A percentile compares a stretch with the other conserved stretches of the same genome.
Conservation (phyloP, 2,888 invertebrate species). For the Notodromas monacha region DNA sequence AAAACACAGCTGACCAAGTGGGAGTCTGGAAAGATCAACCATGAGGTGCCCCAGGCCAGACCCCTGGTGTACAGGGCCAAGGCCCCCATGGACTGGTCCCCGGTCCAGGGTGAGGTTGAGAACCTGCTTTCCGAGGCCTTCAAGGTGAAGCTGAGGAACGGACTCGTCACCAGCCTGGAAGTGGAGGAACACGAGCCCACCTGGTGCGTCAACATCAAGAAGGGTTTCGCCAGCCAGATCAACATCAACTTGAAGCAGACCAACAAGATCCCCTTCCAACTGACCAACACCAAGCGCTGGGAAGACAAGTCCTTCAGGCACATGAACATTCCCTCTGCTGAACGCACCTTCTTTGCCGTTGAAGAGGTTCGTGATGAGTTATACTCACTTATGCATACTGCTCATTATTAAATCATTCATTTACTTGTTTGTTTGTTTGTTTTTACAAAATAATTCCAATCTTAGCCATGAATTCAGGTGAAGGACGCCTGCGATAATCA, state of each 20-base stretch:
- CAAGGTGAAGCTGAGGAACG: not conserved
- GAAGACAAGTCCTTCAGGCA: no score
- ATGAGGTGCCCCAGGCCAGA: no score
- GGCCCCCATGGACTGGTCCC: not conserved
- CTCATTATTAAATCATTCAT: no score
- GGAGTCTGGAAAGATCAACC: not conserved
- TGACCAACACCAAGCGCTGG: no score
- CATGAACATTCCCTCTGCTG: slow-evolving; percentile 5
- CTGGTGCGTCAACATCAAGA: slow-evolving; percentile 1
- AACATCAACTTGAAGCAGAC: not conserved
- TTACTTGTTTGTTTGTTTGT: no score
- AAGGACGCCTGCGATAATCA: no score
- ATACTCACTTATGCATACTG: no score
- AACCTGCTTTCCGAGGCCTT: not conserved
- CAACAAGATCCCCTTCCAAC: not conserved
- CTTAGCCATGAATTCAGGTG: no score
- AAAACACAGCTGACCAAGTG: not conserved
- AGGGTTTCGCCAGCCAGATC: not conserved
- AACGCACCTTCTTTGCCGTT: slow-evolving; percentile 11
- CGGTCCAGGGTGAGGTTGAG: not conserved
- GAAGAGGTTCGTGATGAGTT: slow-evolving; percentile 13
- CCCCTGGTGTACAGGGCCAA: not conserved
- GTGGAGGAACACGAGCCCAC: not conserved
- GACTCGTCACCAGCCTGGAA: not conserved
- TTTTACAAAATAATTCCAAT: no score